Evolutionary conservation across 53 echinoderm and acorn worm species (phyloP).

Genomic region (Patiria pectinifera): DNA sequence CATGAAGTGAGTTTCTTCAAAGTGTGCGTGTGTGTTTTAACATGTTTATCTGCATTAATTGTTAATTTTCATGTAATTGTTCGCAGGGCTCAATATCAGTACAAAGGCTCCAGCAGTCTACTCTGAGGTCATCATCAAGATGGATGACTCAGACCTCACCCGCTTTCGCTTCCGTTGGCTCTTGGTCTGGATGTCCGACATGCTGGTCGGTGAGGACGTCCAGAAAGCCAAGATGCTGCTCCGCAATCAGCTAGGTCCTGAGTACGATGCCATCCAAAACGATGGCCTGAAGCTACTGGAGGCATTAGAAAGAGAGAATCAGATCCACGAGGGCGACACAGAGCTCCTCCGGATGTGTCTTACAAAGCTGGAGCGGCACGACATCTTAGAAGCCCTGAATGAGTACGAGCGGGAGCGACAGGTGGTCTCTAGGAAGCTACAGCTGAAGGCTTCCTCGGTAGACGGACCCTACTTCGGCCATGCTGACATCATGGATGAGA

Average conservation of each 20-base stretch:
- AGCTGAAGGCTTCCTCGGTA: slow-evolving; percentile 57
- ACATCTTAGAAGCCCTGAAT: slow-evolving; percentile 75
- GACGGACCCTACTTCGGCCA: slow-evolving; percentile 63
- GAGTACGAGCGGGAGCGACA: slow-evolving; percentile 79
- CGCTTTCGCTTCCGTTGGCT: slow-evolving; percentile 79
- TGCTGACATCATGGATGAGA: slow-evolving; percentile 41
- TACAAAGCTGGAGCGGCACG: slow-evolving; percentile 52
- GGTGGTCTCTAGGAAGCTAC: slow-evolving; percentile 68
- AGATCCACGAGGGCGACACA: slow-evolving; percentile 82
- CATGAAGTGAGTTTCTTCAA: too few relatives aligned
- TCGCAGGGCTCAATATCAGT: too few relatives aligned
- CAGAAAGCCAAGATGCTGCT: slow-evolving; percentile 71
- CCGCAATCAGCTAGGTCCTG: slow-evolving; percentile 33
- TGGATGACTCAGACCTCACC: slow-evolving; percentile 21
- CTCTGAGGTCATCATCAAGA: not conserved
- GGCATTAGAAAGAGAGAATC: slow-evolving; percentile 72
- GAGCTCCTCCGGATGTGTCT: slow-evolving; percentile 73
- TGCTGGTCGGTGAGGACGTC: slow-evolving; percentile 62
- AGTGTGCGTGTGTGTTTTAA: too few relatives aligned
- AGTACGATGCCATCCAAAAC: slow-evolving; percentile 63
- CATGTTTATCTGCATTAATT: too few relatives aligned
- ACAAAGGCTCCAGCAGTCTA: not conserved
- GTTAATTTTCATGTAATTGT: too few relatives aligned
- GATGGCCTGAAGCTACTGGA: slow-evolving; percentile 80
- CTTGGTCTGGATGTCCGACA: slow-evolving; percentile 74